Percentiles rank a stretch among this genome's conserved stretches.
These are phyloP conservation scores for Cercopithecus mona DNA, from an alignment of 2,113 vertebrate species.

Conservation along the genomic window DNA sequence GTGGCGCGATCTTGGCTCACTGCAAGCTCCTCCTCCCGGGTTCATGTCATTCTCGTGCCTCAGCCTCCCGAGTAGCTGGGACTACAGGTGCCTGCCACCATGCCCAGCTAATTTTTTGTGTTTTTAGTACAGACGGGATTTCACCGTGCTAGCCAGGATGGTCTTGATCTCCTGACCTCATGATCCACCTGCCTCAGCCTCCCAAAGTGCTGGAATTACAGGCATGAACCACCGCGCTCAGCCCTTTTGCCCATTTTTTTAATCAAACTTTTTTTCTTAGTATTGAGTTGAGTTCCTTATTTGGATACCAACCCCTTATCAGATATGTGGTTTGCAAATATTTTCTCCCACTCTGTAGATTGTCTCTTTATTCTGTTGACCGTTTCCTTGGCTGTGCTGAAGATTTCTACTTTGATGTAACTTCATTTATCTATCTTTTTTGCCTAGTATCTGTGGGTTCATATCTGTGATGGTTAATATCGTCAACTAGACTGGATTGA, in stretches of 20 bases:
- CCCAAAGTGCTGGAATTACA: too few relatives aligned
- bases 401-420: not conserved
- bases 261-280: not conserved
- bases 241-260: not conserved
- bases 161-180: too few relatives aligned
- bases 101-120: too few relatives aligned
- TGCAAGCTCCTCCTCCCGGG: too few relatives aligned
- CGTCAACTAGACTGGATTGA: too few relatives aligned
- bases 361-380: not conserved
- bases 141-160: too few relatives aligned
- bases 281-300: not conserved
- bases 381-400: not conserved
- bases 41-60: too few relatives aligned
- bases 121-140: too few relatives aligned
- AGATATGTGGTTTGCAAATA: not conserved
- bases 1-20: too few relatives aligned
- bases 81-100: too few relatives aligned
- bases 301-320: not conserved
- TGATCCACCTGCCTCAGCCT: too few relatives aligned
- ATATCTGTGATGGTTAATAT: not conserved
- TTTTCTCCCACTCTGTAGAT: not conserved
- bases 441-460: not conserved
- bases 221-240: rapidly evolving
- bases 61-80: too few relatives aligned
- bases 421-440: not conserved